These are phyloP conservation scores for Chascanopsetta lugubris DNA, from an alignment of 2,113 vertebrate genomes.

Conservation along the genomic window DNA sequence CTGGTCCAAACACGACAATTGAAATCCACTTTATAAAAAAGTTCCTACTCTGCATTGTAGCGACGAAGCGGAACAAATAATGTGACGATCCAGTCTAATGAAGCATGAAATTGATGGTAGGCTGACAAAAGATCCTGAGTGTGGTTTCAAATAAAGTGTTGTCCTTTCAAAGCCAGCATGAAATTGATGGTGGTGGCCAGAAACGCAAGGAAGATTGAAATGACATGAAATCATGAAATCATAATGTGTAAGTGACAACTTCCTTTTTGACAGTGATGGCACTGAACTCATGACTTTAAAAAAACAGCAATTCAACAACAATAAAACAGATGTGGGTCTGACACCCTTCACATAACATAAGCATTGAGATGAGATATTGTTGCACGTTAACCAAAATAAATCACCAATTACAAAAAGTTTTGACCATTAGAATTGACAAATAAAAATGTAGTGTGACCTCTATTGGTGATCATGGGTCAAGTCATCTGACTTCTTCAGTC, in stretches of 20 bases:
- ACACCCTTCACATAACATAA: too few species aligned
- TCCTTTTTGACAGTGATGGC: background rate
- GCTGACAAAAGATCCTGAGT: constrained; percentile 25
- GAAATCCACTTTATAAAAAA: background rate
- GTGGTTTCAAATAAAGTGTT: constrained; percentile 6
- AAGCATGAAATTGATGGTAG: constrained; percentile 33
- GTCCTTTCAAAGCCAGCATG: constrained; percentile 28
- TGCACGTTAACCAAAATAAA: too few species aligned
- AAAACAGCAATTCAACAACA: too few species aligned
- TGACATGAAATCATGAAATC: constrained; percentile 10
- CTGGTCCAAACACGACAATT: background rate
- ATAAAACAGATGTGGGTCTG: too few species aligned
- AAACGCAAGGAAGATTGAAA: constrained; percentile 10
- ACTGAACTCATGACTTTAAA: background rate
- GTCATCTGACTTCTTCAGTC: too few species aligned
- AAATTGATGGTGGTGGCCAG: constrained; percentile 25
- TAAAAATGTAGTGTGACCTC: too few species aligned
- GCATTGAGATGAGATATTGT: too few species aligned
- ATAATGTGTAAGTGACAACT: background rate
- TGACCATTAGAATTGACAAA: too few species aligned
- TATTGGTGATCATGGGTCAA: too few species aligned
- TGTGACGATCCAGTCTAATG: constrained; percentile 24
- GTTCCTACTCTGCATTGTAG: background rate
- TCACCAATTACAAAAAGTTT: too few species aligned
- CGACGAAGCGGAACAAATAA: constrained; percentile 11